These are phyloP conservation scores for Hesperia comma DNA, from an alignment of 2,888 invertebrate species.

Conservation along the genomic window DNA sequence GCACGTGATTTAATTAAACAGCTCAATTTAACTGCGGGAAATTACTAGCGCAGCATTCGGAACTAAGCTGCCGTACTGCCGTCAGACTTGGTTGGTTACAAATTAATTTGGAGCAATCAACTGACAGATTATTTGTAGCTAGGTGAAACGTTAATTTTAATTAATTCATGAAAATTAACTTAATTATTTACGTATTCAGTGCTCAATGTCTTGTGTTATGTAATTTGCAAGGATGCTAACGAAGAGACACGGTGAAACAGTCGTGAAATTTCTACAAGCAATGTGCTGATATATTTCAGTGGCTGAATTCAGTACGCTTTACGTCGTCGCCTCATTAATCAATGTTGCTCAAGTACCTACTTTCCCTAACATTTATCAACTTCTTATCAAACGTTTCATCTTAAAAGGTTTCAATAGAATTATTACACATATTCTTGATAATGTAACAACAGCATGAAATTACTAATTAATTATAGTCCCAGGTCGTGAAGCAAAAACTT, in stretches of 20 bases:
- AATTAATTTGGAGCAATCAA: conserved; percentile 19
- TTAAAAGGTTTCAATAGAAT: neutral
- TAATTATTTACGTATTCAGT: too few species aligned
- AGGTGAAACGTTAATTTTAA: neutral
- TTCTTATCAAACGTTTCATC: conserved; percentile 6
- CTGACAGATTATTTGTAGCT: conserved; percentile 7
- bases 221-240: neutral
- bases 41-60: conserved; percentile 15
- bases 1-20: conserved; percentile 31
- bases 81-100: conserved; percentile 11
- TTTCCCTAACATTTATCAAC: conserved; percentile 22
- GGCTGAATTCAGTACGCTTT: conserved; percentile 4
- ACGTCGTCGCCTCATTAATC: conserved; percentile 25
- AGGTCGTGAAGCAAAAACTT: too few species aligned
- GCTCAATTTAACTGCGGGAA: conserved; percentile 21
- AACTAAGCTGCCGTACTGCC: conserved; percentile 20
- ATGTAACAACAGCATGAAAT: too few species aligned
- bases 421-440: too few species aligned
- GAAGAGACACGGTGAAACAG: neutral
- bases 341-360: conserved; percentile 21
- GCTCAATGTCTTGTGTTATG: too few species aligned
- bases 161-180: neutral
- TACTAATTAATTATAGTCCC: too few species aligned
- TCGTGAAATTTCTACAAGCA: neutral
- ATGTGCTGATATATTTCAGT: neutral